Evolutionary conservation across 1,140 invertebrate genomes (phyloP).

Genomic region (Polypedilum pembai): DNA sequence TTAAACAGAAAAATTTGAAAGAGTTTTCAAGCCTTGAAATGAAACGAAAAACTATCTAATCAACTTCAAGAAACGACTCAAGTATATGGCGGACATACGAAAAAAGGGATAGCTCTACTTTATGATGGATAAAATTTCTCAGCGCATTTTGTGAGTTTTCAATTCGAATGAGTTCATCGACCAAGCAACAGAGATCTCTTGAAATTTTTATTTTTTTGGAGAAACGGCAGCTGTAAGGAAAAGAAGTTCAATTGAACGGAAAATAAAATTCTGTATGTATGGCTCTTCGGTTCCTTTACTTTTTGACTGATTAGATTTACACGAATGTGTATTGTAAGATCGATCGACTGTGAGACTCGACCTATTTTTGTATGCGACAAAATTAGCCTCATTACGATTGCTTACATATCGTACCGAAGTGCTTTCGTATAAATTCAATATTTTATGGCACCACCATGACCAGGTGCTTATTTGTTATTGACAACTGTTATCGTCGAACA

Average conservation of each 20-base stretch:
- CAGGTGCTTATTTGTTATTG: constrained; percentile 10
- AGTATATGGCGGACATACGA: not conserved
- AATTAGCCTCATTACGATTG: not conserved
- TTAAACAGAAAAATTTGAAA: too few species aligned
- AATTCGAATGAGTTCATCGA: too few species aligned
- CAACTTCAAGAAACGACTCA: not conserved
- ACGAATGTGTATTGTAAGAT: not conserved
- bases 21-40: not conserved
- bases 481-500: not conserved
- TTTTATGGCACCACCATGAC: not conserved
- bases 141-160: too few species aligned
- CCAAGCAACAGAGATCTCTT: too few species aligned
- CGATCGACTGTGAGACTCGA: not conserved
- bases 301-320: not conserved
- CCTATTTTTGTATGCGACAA: not conserved
- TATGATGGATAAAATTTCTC: too few species aligned
- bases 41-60: not conserved
- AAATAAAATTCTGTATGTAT: not conserved
- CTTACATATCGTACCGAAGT: not conserved
- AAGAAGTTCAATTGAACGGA: not conserved
- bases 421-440: too few species aligned
- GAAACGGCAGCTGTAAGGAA: not conserved
- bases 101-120: not conserved
- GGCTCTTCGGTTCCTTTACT: not conserved
- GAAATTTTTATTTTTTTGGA: not conserved